Conservation (phyloP, 2,113 vertebrate species). For the Dipodomys ordii region DNA sequence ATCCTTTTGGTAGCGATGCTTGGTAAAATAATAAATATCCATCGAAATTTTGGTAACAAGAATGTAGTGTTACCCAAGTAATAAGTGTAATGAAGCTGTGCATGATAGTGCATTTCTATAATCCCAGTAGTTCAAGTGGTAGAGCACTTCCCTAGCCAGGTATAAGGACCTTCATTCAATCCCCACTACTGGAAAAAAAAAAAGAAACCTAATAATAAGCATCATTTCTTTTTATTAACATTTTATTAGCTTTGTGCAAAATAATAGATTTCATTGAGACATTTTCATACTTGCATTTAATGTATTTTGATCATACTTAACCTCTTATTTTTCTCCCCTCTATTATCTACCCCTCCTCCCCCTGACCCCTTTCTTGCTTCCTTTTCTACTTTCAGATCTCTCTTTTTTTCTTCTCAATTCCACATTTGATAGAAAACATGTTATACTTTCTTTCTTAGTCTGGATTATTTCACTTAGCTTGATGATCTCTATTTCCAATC, state of each 20-base stretch:
- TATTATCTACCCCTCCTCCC: too few relatives aligned
- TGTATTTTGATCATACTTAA: not conserved
- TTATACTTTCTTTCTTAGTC: not conserved
- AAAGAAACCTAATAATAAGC: too few relatives aligned
- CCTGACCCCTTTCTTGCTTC: not conserved
- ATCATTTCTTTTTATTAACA: too few relatives aligned
- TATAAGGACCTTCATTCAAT: too few relatives aligned
- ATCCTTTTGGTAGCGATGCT: slow-evolving; percentile 8
- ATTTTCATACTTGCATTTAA: not conserved
- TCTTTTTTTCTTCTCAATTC: not conserved
- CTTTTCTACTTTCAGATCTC: not conserved
- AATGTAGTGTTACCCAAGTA: not conserved
- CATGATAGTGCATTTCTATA: too few relatives aligned
- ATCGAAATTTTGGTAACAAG: not conserved
- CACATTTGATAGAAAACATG: not conserved
- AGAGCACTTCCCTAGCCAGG: too few relatives aligned
- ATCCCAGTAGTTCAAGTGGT: too few relatives aligned
- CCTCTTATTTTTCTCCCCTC: not conserved
- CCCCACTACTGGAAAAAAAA: too few relatives aligned
- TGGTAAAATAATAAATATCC: not conserved
- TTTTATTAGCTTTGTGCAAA: too few relatives aligned
- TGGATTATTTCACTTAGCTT: not conserved
- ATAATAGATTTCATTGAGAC: not conserved
- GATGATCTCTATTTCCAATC: not conserved
- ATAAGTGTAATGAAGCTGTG: not conserved